Evolutionary conservation across 1,140 invertebrate species (phyloP).

Genomic region (Diachasma alloeum): DNA sequence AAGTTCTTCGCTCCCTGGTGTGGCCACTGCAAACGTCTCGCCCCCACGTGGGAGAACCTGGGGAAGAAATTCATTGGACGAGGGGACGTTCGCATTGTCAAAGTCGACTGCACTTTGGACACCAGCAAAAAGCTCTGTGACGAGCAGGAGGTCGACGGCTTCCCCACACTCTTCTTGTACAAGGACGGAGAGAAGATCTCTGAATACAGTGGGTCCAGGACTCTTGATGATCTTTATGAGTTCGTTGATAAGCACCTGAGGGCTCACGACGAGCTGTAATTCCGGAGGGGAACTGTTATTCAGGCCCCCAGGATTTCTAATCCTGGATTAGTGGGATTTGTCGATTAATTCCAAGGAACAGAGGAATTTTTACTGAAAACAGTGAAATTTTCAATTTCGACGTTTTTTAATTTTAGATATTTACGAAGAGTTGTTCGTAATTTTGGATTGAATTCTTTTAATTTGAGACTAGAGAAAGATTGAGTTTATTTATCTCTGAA

Average conservation of each 20-base stretch:
- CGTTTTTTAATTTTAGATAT: too few relatives aligned
- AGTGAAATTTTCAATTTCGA: too few relatives aligned
- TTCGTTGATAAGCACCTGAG: conserved; percentile 69
- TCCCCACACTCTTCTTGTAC: conserved; percentile 75
- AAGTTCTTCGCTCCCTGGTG: conserved; percentile 86
- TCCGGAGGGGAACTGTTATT: neutral
- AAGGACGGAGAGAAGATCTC: conserved; percentile 72
- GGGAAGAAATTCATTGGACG: conserved; percentile 70
- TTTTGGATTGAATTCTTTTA: too few relatives aligned
- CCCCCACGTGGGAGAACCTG: conserved; percentile 77
- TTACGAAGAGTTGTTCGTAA: too few relatives aligned
- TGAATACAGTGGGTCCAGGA: conserved; percentile 77
- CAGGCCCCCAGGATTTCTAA: too few relatives aligned
- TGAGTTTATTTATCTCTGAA: too few relatives aligned
- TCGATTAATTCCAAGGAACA: too few relatives aligned
- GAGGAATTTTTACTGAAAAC: too few relatives aligned
- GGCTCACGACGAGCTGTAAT: conserved; percentile 70
- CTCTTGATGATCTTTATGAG: conserved; percentile 72
- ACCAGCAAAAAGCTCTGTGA: conserved; percentile 72
- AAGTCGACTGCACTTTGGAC: conserved; percentile 76
- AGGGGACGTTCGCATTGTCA: conserved; percentile 70
- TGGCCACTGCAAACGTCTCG: conserved; percentile 76
- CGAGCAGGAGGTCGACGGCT: conserved; percentile 74
- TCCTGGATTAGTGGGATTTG: too few relatives aligned
- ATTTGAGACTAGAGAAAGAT: too few relatives aligned